Evolutionary conservation across 2,888 invertebrate species (phyloP).

Genomic region (Scaptomyza reducta): DNA sequence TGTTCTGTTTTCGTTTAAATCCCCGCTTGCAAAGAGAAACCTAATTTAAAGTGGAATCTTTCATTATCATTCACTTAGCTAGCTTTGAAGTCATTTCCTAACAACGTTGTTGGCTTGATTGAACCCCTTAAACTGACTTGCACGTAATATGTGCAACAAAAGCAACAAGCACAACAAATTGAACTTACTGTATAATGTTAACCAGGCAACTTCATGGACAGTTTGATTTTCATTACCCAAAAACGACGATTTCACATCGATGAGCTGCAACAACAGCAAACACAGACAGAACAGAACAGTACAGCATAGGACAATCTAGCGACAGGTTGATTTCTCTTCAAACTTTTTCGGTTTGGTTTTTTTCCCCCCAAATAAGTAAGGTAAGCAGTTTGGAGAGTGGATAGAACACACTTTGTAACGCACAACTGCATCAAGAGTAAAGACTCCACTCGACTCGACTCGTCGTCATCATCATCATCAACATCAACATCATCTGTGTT

Average conservation of each 20-base stretch:
- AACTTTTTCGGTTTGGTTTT: background rate
- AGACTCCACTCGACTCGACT: conserved; percentile 16
- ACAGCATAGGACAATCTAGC: conserved; percentile 12
- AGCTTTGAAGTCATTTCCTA: background rate
- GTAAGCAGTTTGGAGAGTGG: background rate
- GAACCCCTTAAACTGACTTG: background rate
- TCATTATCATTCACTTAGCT: background rate
- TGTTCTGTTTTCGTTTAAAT: background rate
- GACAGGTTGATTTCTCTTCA: conserved; percentile 2
- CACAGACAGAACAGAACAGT: conserved; percentile 11
- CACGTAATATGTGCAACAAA: conserved; percentile 6
- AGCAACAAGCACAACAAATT: conserved; percentile 7
- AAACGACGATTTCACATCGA: conserved; percentile 32
- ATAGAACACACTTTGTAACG: conserved; percentile 21
- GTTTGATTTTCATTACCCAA: conserved; percentile 62
- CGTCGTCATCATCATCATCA: conserved; percentile 29
- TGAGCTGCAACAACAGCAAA: conserved; percentile 38
- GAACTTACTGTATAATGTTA: conserved; percentile 3
- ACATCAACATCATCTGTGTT: conserved; percentile 2
- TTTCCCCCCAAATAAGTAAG: conserved; percentile 8
- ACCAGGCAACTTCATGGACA: conserved; percentile 24
- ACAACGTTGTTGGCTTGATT: background rate
- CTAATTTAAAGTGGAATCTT: background rate
- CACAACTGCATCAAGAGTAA: conserved; percentile 17
- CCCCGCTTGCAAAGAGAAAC: background rate